Percentiles rank a stretch among this genome's conserved stretches.
These are phyloP conservation scores for Mechanitis messenoides DNA, from an alignment of 2,888 invertebrate species.

Conservation along the genomic window DNA sequence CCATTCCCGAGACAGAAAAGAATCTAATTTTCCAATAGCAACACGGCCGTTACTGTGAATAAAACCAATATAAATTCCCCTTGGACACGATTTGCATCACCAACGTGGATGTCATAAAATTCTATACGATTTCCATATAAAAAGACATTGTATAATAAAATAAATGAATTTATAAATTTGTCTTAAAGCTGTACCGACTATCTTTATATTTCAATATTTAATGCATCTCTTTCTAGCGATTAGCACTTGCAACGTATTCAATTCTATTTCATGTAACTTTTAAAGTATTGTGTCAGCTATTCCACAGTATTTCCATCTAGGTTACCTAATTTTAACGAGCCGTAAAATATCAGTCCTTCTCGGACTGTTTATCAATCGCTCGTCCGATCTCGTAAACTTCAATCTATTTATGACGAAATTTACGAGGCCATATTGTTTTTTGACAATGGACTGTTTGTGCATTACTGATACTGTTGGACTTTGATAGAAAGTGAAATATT, in stretches of 20 bases:
- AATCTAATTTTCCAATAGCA: slow-evolving; percentile 25
- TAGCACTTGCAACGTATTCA: no score
- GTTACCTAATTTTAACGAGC: background rate
- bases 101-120: slow-evolving; percentile 2
- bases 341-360: background rate
- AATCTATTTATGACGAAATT: slow-evolving; percentile 47
- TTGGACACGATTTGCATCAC: slow-evolving; percentile 10
- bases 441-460: background rate
- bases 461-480: background rate
- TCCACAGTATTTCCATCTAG: background rate
- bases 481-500: background rate
- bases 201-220: no score
- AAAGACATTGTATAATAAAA: background rate
- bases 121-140: background rate
- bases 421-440: slow-evolving; percentile 45
- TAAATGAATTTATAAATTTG: no score
- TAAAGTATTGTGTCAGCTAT: no score
- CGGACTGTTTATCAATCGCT: slow-evolving; percentile 36
- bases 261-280: no score
- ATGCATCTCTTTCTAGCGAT: no score
- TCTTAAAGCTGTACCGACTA: no score
- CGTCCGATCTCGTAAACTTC: slow-evolving; percentile 42
- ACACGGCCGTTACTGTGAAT: slow-evolving; percentile 15
- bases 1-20: slow-evolving; percentile 9
- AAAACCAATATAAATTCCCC: slow-evolving; percentile 35